These are phyloP conservation scores for Steinernema khuongi DNA, from an alignment of 1,140 invertebrate genomes.

Conservation along the genomic window DNA sequence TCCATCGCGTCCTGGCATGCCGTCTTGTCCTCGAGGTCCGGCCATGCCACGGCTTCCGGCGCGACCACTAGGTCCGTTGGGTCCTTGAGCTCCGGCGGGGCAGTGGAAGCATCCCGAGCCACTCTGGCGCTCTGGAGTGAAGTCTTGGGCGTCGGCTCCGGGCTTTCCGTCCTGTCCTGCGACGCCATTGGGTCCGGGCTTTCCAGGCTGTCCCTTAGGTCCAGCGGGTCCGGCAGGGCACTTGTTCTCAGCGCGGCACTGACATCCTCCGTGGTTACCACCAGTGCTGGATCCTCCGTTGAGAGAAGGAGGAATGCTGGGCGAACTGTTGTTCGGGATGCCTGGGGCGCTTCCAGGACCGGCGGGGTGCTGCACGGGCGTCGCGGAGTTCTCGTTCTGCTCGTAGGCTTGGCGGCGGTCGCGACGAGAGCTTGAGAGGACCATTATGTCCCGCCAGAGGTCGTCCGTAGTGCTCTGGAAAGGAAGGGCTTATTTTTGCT, in stretches of 20 bases:
- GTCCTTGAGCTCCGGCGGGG: conserved; percentile 36
- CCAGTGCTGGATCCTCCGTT: conserved; percentile 21
- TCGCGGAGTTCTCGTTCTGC: not conserved
- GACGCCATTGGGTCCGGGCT: conserved; percentile 32
- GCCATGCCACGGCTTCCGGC: conserved; percentile 39
- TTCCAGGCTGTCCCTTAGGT: conserved; percentile 39
- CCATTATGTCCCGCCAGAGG: conserved; percentile 37
- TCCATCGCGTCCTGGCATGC: conserved; percentile 37
- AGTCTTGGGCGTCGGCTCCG: conserved; percentile 38
- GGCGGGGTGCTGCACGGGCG: not conserved
- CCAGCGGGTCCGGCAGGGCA: conserved; percentile 41
- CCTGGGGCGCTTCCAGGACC: conserved; percentile 31
- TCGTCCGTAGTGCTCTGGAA: conserved; percentile 35
- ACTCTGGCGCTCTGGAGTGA: conserved; percentile 33
- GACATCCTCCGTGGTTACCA: conserved; percentile 30
- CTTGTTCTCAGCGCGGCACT: conserved; percentile 41
- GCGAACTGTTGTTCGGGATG: conserved; percentile 14
- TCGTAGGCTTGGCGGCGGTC: conserved; percentile 34
- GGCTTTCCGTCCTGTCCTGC: conserved; percentile 36
- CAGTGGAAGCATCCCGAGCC: conserved; percentile 37
- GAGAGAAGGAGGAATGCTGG: conserved; percentile 37
- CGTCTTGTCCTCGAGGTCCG: conserved; percentile 33
- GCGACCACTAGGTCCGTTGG: conserved; percentile 35
- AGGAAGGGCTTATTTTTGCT: not conserved
- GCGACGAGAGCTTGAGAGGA: conserved; percentile 19